Base-by-base conservation (phyloP, 2,113 vertebrate genomes). In the Dipodomys spectabilis region DNA sequence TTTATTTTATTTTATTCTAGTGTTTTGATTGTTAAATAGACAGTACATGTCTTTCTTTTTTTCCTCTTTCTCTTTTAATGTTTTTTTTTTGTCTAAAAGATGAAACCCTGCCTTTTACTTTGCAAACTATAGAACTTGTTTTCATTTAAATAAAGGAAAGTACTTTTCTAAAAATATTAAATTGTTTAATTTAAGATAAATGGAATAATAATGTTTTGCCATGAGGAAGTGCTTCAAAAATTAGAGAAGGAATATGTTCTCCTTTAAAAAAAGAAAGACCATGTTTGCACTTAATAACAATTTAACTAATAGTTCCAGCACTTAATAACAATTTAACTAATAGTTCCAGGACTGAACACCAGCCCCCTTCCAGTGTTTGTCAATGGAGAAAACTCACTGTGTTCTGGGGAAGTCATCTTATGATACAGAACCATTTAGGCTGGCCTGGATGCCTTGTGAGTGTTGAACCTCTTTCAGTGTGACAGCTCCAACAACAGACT, bases 1-100 rank as follows among this genome's bases (percentile, higher is more conserved):
- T 98, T 97, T 87, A 78, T 97, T 98, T 98, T 98, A 97, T 98
- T 98, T 98, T 98, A 98, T 97, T 95, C 92, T 94, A 97, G 92
- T 45, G 82, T 97, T 98, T 98, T 97, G 97, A 98, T 98, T 97
- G 96, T 97, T 97, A 97, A 97, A 96, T 92, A 98, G 97, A 98
- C 97, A 98, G 98, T 98, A 96, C 94, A 60, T 94, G 92, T 97
- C 97, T 98, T 98, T 98, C 97, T 97, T 94, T 79, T 97, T 94
- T 79, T 39, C 39, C 67, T 92, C 82, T 90, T 72, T 92, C 90
- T 95, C 73, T 86, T 79, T 78, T 91, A 93, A 81, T 87, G 39
- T 39, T 39, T 92, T 86, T 86, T 97, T 97, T 97, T 97, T 93
- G 85, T 95, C 95, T 97, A 95, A 97, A 98, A 98, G 92, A 97